These are phyloP conservation scores for Baryphthengus martii DNA, from an alignment of 2,113 vertebrate genomes.

Conservation along the genomic window DNA sequence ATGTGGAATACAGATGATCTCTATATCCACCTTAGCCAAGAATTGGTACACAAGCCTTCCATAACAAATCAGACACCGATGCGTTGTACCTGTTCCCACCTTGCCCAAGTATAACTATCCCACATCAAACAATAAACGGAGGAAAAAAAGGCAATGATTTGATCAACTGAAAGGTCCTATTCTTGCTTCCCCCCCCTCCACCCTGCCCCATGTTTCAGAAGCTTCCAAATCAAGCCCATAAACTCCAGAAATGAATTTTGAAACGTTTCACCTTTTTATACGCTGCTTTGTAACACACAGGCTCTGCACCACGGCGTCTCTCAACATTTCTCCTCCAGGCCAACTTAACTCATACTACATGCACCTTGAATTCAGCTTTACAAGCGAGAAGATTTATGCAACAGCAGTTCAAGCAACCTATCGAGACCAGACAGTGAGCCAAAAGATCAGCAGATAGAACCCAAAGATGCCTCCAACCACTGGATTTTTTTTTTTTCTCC, in stretches of 20 bases:
- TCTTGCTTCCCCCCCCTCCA: not conserved
- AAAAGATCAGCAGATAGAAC: not conserved
- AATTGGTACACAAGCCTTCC: not conserved
- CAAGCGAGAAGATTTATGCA: not conserved
- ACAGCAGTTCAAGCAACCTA: not conserved
- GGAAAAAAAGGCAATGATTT: not conserved
- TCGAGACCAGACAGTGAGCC: not conserved
- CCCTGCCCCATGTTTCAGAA: not conserved
- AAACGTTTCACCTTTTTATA: not conserved
- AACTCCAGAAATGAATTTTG: not conserved
- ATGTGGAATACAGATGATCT: not conserved
- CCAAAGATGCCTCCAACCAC: not conserved
- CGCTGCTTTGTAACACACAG: not conserved
- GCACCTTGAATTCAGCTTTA: not conserved
- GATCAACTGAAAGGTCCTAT: not conserved
- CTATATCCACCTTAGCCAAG: not conserved
- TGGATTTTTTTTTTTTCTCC: not conserved
- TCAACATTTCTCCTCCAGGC: not conserved
- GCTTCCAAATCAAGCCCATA: not conserved
- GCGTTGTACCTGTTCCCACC: not conserved
- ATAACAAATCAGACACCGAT: not conserved
- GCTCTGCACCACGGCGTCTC: not conserved
- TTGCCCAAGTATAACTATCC: not conserved
- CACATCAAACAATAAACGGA: not conserved
- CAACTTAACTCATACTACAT: not conserved